Base-by-base conservation (phyloP, 2,888 invertebrate genomes). In the Drosophila merina region DNA sequence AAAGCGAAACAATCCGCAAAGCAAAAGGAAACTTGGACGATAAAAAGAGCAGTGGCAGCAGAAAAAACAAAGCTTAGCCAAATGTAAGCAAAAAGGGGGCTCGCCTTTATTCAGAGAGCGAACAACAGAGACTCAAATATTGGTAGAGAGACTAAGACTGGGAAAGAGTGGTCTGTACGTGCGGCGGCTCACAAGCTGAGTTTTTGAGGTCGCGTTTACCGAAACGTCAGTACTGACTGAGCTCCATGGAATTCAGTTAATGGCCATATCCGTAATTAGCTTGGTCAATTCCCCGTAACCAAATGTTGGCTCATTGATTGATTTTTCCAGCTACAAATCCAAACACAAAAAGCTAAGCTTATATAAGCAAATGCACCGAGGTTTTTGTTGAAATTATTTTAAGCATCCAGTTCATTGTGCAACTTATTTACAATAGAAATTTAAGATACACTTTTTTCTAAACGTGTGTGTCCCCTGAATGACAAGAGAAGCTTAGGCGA, bases 1-100 rank as follows among this genome's bases (percentile, higher is more conserved):
- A 57, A 25, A 25, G 6, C 47, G n/a, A 67, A 40, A 55, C 38
- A 56, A 56, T 42, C 58, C 42, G 49, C 36, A 45, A 30, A 60
- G 44, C 25, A 10, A 14, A 42, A 42, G 45, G 14, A 38, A 51
- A 72, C 42, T 31, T 62, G 33, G 20, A 12, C 51, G 33, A 45
- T 70, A 48, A 73, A 56, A 50, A 50, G 51, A 54, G 64, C 58
- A 62, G 58, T 55, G 56, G 30, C 63, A 60, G 48, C 40, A 59
- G 48, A 56, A 56, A 45, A 66, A 66, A 28, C 42, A 59, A 71
- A 55, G 31, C 26, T 26, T 38, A 42, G 51, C 58, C 42, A 57
- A 58, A 49, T 47, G 25, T 5, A 55, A 49, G 33, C 31, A 51
- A 75, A 79, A 84, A 77, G 72, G 77, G 86, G 84, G 87, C 87